A percentile compares a stretch with the other conserved stretches of the same genome.
Evolutionary conservation across 2,113 vertebrate genomes (phyloP).

Genomic region (Fulmarus glacialis): DNA sequence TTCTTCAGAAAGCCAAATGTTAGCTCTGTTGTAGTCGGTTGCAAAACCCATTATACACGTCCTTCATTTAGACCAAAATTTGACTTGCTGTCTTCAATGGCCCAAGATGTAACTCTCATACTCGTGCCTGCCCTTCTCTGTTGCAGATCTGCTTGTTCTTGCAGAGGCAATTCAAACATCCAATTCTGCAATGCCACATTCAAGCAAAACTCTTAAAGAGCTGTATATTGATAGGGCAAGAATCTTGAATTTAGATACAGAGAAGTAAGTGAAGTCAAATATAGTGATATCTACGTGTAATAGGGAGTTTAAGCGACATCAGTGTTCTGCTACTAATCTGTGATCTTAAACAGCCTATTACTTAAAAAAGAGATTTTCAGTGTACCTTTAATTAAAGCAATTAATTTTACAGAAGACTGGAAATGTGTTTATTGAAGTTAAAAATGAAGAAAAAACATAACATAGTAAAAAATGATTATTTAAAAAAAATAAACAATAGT

Average conservation of each 20-base stretch:
- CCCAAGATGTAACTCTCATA: neutral
- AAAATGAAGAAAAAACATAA: neutral
- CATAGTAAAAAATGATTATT: neutral
- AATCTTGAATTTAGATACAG: neutral
- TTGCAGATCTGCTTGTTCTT: neutral
- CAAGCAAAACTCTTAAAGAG: neutral
- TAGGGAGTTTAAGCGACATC: neutral
- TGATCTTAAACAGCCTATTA: neutral
- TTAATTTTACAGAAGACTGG: neutral
- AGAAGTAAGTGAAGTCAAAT: neutral
- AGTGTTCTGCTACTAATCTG: neutral
- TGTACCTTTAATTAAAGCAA: neutral
- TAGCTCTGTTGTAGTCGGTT: neutral
- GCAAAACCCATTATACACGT: neutral
- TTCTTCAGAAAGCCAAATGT: neutral
- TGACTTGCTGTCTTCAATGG: neutral
- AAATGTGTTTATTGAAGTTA: neutral
- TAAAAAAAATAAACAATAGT: neutral
- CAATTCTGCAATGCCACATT: neutral
- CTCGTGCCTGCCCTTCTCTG: neutral
- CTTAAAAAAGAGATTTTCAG: neutral
- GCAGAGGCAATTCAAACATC: neutral
- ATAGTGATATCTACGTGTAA: fast-evolving
- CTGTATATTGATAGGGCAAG: neutral
- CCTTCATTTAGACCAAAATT: neutral